phyloP scores from a whole-genome alignment of 2,888 invertebrate genomes.

The Agrochola lychnidis region DNA sequence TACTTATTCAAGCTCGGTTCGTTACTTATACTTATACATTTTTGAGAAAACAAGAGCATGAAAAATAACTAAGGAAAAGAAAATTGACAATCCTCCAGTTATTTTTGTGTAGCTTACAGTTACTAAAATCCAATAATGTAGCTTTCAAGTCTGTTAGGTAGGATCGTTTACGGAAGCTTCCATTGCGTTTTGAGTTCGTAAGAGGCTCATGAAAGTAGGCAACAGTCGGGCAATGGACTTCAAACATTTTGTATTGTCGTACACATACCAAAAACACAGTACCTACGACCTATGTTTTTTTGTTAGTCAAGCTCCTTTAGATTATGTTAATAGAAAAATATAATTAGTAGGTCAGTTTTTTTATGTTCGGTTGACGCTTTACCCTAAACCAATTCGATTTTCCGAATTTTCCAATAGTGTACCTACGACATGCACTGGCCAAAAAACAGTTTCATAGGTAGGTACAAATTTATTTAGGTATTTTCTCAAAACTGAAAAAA shows the following conservation, averaged over 20 bases:
- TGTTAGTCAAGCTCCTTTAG: not conserved
- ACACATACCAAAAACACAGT: not conserved
- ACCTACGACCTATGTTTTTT: not conserved
- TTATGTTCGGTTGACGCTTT: not conserved
- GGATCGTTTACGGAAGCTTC: not conserved
- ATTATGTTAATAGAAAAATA: not conserved
- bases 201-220: too few species aligned
- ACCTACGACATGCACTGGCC: not conserved
- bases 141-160: not conserved
- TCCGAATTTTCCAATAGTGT: not conserved
- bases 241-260: not conserved
- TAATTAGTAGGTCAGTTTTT: not conserved
- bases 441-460: not conserved
- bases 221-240: slow-evolving; percentile 2
- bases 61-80: not conserved
- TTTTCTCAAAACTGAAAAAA: not conserved
- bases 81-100: not conserved
- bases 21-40: not conserved
- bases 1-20: not conserved
- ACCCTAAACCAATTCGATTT: not conserved
- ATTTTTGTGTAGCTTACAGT: too few species aligned
- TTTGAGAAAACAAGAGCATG: too few species aligned
- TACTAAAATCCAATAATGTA: slow-evolving; percentile 1
- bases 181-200: slow-evolving; percentile 8
- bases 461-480: too few species aligned